Evolutionary conservation across 2,888 invertebrate species (phyloP).

Genomic region (Gasteruption jaculator): DNA sequence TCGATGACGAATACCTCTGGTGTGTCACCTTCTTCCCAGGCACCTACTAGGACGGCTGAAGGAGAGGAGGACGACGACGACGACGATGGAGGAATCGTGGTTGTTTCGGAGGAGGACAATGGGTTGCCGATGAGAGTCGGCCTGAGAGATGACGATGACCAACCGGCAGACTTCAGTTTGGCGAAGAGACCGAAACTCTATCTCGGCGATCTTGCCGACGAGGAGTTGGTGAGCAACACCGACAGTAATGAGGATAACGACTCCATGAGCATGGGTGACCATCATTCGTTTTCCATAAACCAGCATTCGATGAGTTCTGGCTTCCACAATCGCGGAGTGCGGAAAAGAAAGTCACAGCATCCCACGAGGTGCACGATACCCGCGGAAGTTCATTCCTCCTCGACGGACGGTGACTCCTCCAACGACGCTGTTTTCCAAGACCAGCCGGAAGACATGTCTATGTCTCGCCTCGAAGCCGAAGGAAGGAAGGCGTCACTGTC

Average conservation of each 20-base stretch:
- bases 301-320: slow-evolving; percentile 34
- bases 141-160: slow-evolving; percentile 47
- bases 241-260: slow-evolving; percentile 61
- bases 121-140: slow-evolving; percentile 37
- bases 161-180: slow-evolving; percentile 68
- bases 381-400: slow-evolving; percentile 55
- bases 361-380: slow-evolving; percentile 75
- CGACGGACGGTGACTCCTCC: slow-evolving; percentile 62
- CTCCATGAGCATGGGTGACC: slow-evolving; percentile 41
- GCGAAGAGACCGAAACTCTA: slow-evolving; percentile 61
- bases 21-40: slow-evolving; percentile 34
- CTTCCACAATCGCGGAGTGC: slow-evolving; percentile 46
- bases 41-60: slow-evolving; percentile 35
- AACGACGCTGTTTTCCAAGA: slow-evolving; percentile 55
- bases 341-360: slow-evolving; percentile 85
- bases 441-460: slow-evolving; percentile 50
- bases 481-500: slow-evolving; percentile 36
- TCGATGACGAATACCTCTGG: slow-evolving; percentile 52
- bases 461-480: slow-evolving; percentile 45
- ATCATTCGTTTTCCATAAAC: slow-evolving; percentile 36
- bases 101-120: slow-evolving; percentile 64
- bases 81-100: slow-evolving; percentile 71
- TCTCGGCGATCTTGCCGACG: slow-evolving; percentile 55
- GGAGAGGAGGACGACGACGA: slow-evolving; percentile 54
- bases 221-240: slow-evolving; percentile 58